Conservation (phyloP, 2,888 invertebrate species). For the Micoletzkya japonica region DNA sequence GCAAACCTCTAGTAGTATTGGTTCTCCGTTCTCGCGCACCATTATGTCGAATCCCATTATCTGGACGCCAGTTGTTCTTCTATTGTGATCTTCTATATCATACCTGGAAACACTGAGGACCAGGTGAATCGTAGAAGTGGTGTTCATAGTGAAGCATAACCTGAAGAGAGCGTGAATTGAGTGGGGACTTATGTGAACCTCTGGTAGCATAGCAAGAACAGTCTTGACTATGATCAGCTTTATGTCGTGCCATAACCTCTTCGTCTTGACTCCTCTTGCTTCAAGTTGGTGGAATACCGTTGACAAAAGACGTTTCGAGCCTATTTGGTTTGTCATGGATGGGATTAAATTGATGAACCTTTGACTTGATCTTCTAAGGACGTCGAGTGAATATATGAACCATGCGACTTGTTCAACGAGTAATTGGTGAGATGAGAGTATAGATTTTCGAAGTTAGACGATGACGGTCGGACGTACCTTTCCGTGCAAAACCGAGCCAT, state of each 20-base stretch:
- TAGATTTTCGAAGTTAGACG: slow-evolving; percentile 66
- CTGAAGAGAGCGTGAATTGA: neutral
- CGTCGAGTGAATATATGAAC: slow-evolving; percentile 64
- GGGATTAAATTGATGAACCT: slow-evolving; percentile 50
- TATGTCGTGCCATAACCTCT: slow-evolving; percentile 66
- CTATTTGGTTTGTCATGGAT: slow-evolving; percentile 37
- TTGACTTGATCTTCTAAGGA: slow-evolving; percentile 57
- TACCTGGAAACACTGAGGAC: slow-evolving; percentile 68
- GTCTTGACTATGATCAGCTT: slow-evolving; percentile 66
- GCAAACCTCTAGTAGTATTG: slow-evolving; percentile 65
- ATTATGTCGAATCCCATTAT: slow-evolving; percentile 69
- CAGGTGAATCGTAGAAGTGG: slow-evolving; percentile 57
- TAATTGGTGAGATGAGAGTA: slow-evolving; percentile 69
- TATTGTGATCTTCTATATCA: neutral
- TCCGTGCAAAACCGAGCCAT: slow-evolving; percentile 68
- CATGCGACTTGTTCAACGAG: slow-evolving; percentile 67
- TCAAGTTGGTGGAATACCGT: slow-evolving; percentile 65
- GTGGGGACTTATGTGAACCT: slow-evolving; percentile 35
- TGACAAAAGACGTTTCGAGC: slow-evolving; percentile 67
- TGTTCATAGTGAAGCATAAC: slow-evolving; percentile 66
- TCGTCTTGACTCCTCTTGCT: slow-evolving; percentile 64
- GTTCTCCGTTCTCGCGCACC: slow-evolving; percentile 65
- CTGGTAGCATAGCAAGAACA: slow-evolving; percentile 67
- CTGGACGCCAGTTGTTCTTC: slow-evolving; percentile 54
- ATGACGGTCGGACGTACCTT: slow-evolving; percentile 66